These are phyloP conservation scores for Myathropa florea DNA, from an alignment of 2,888 invertebrate species.

Conservation along the genomic window DNA sequence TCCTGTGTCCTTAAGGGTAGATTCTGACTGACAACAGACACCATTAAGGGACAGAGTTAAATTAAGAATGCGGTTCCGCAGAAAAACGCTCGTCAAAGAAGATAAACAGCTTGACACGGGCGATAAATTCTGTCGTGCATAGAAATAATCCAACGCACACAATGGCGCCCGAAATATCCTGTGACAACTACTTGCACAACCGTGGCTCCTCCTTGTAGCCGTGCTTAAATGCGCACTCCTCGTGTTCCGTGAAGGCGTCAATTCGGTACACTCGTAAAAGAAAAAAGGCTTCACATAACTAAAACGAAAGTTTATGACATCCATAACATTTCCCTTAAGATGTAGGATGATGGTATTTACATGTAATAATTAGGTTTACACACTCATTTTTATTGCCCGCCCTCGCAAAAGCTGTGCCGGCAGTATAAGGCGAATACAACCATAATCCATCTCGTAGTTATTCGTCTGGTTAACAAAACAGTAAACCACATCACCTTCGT, in stretches of 20 bases:
- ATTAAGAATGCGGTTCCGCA: too few relatives aligned
- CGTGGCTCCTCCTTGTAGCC: neutral
- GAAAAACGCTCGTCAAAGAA: too few relatives aligned
- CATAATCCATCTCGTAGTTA: neutral
- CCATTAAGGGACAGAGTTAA: too few relatives aligned
- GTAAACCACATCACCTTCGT: neutral
- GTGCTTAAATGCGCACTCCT: neutral
- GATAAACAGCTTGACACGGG: too few relatives aligned
- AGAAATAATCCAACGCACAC: too few relatives aligned
- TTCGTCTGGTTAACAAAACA: neutral
- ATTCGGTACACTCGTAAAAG: too few relatives aligned
- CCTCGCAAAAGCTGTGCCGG: neutral
- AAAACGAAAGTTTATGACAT: neutral
- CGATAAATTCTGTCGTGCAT: too few relatives aligned
- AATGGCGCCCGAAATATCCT: too few relatives aligned
- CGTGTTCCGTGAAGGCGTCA: neutral
- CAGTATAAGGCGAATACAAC: neutral
- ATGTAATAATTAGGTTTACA: conserved; percentile 6
- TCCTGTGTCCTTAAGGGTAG: neutral
- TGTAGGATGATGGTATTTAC: conserved; percentile 4
- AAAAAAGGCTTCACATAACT: neutral
- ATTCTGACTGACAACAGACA: too few relatives aligned
- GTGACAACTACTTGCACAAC: too few relatives aligned
- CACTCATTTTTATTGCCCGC: neutral
- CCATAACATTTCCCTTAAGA: neutral